phyloP scores from a whole-genome alignment of 2,888 invertebrate genomes.

The Tuberolachnus salignus region DNA sequence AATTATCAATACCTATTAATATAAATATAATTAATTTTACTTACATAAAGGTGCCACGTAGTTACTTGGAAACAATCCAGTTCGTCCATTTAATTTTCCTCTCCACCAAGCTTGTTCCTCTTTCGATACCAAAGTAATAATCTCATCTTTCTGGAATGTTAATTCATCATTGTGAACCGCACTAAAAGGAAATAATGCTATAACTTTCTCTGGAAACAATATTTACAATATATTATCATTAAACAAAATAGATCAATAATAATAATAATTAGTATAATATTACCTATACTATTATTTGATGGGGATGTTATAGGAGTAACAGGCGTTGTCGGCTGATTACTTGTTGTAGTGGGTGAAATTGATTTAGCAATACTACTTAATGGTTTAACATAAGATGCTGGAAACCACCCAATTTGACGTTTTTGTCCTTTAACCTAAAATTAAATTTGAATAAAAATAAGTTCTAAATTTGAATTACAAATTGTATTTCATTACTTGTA shows the following conservation, averaged over 20 bases:
- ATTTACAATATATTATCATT: slow-evolving; percentile 9
- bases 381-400: slow-evolving; percentile 94
- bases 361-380: slow-evolving; percentile 59
- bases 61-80: slow-evolving; percentile 94
- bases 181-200: slow-evolving; percentile 90
- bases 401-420: slow-evolving; percentile 97
- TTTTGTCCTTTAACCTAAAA: slow-evolving; percentile 75
- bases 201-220: slow-evolving; percentile 74
- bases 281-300: slow-evolving; percentile 17
- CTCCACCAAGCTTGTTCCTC: slow-evolving; percentile 99
- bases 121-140: slow-evolving; percentile 84
- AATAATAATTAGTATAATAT: not conserved
- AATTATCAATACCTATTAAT: not conserved
- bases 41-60: slow-evolving; percentile 83
- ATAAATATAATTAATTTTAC: slow-evolving; percentile 61
- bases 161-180: slow-evolving; percentile 95
- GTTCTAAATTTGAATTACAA: not conserved
- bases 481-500: slow-evolving; percentile 70
- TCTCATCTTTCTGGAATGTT: slow-evolving; percentile 88
- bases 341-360: slow-evolving; percentile 51
- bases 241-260: not conserved
- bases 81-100: slow-evolving; percentile 86
- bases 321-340: slow-evolving; percentile 18
- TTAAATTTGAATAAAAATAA: not conserved
- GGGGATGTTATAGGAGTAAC: slow-evolving; percentile 28